Evolutionary conservation across 1,140 invertebrate genomes (phyloP).

Genomic region (Penaeus indicus): DNA sequence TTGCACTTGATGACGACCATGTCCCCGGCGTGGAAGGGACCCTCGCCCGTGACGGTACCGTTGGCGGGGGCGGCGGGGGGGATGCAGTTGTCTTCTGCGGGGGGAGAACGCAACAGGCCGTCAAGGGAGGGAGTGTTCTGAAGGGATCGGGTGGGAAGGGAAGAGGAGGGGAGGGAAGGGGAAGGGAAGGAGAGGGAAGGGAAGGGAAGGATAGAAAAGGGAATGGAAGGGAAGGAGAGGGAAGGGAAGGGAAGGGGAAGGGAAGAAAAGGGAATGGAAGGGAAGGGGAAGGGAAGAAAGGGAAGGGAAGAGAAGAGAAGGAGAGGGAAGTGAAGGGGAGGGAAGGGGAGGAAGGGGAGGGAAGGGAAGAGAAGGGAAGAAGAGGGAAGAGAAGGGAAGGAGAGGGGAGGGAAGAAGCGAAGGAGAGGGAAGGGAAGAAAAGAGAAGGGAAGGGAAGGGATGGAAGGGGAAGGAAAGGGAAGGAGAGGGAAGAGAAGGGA

Average conservation of each 20-base stretch:
- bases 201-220: slow-evolving; percentile 1
- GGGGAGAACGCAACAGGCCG: neutral
- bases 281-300: neutral
- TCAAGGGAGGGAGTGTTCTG: neutral
- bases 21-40: slow-evolving; percentile 84
- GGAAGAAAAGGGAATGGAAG: too few relatives aligned
- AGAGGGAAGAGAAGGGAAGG: neutral
- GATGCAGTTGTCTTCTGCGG: slow-evolving; percentile 82
- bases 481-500: neutral
- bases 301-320: slow-evolving; percentile 1
- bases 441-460: neutral
- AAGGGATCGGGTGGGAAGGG: too few relatives aligned
- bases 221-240: neutral
- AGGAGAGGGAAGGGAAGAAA: neutral
- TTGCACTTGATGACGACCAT: slow-evolving; percentile 88
- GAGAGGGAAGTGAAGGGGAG: neutral
- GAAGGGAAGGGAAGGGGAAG: neutral
- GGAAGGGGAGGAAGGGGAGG: too few relatives aligned
- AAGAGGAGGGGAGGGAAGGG: neutral
- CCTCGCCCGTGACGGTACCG: slow-evolving; percentile 79
- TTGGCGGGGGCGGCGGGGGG: slow-evolving; percentile 80
- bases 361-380: too few relatives aligned
- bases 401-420: neutral
- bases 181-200: neutral
- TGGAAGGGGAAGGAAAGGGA: neutral